Conservation (phyloP, 1,140 invertebrate species). For the Drosophila pseudoananassae region DNA sequence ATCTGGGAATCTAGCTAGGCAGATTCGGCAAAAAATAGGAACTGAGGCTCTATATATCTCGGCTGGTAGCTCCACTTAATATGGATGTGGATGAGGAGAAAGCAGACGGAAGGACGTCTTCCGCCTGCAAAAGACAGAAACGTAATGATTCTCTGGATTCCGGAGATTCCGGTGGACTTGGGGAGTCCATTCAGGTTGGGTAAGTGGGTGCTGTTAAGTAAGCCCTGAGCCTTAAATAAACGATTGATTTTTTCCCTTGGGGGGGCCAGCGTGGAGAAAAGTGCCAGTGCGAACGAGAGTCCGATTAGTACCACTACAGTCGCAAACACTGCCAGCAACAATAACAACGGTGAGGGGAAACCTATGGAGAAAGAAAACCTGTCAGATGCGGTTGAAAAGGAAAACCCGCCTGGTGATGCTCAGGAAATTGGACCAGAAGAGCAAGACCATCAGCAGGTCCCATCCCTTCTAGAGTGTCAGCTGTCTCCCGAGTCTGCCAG, state of each 20-base stretch:
- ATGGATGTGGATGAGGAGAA: slow-evolving; percentile 51
- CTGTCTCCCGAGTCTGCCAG: slow-evolving; percentile 12
- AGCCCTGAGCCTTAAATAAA: slow-evolving; percentile 24
- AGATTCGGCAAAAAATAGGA: background rate
- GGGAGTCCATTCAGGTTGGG: slow-evolving; percentile 15
- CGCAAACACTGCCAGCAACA: slow-evolving; percentile 10
- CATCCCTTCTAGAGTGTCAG: background rate
- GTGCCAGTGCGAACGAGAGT: background rate
- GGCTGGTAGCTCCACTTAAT: background rate
- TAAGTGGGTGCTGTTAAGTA: slow-evolving; percentile 21
- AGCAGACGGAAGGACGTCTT: slow-evolving; percentile 5
- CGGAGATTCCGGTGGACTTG: slow-evolving; percentile 1
- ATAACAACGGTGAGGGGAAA: slow-evolving; percentile 21
- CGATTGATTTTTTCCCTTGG: slow-evolving; percentile 30
- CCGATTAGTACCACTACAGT: slow-evolving; percentile 1
- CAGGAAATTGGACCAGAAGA: background rate
- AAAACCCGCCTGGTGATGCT: background rate
- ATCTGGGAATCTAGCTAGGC: background rate
- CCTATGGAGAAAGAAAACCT: background rate
- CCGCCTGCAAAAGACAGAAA: slow-evolving; percentile 54
- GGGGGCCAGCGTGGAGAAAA: slow-evolving; percentile 14
- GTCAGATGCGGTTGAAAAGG: background rate
- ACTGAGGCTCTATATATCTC: background rate
- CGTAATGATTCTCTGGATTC: slow-evolving; percentile 28
- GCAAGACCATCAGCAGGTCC: background rate